Evolutionary conservation across 2,888 invertebrate genomes (phyloP), one percentile per base, ranked within the genome.

Genomic region (Tricholauxania praeusta): DNA sequence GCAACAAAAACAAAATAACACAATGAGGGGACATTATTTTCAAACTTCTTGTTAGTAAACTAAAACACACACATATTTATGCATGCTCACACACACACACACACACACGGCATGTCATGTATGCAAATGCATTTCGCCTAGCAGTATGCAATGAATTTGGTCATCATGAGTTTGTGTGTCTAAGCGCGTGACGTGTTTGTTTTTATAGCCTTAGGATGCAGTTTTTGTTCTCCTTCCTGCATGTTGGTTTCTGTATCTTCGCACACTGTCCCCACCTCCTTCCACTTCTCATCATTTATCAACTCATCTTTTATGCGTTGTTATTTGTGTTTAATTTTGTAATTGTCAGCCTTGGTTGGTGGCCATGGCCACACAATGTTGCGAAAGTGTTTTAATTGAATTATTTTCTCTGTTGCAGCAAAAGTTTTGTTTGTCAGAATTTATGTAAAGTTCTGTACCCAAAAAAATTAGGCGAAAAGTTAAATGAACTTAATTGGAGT

Each of bases 321-420:
- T 82, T 83, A 83, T 81, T 82, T 82, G 59, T 79, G 79, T 82
- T 81, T 63, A 70, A 70, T 77, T 80, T 78, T 79, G 81, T 84
- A 85, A 84, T 84, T 85, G 85, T 81, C 79, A 82, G 81, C 82
- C 39, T 39, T 39, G 28, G 28, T 28, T 28, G 28, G 28, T 28
- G 28, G 28, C 28, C 28, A 28, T 28, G 85, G 82, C 80, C 84
- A 83, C 85, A 83, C 84, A 81, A 51, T 62, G 69, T 49, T 49
- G 62, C 63, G 63, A 77, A 84, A 85, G 85, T 84, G 83, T 85
- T 84, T 85, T 84, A 84, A 84, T 84, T 84, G 85, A 85, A 84
- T 84, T 85, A 84, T 85, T 83, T 83, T 80, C 84, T 82, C 82
- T 84, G 83, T 82, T 82, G 79, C 72, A 59, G 76, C 39, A 39